These are phyloP conservation scores for Conus canariensis DNA, from an alignment of 2,888 invertebrate species.

Conservation along the genomic window DNA sequence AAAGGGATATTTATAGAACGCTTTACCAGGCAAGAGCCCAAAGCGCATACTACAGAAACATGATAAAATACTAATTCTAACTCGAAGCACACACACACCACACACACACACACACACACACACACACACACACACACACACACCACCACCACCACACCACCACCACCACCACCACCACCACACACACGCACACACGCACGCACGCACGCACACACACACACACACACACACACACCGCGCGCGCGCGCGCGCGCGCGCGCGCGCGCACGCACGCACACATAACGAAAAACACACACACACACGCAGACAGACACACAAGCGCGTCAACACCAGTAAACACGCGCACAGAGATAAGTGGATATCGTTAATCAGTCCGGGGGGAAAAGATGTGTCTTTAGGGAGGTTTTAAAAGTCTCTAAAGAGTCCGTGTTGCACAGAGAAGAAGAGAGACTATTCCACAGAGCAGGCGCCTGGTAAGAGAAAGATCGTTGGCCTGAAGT, in stretches of 20 bases:
- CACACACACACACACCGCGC: neutral
- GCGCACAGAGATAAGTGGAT: neutral
- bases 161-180: too few relatives aligned
- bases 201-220: neutral
- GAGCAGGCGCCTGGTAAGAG: too few relatives aligned
- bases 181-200: neutral
- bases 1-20: too few relatives aligned
- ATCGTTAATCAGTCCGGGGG: too few relatives aligned
- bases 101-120: conserved; percentile 1
- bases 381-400: too few relatives aligned
- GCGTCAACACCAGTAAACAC: neutral
- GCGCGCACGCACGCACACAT: neutral
- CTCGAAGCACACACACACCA: neutral
- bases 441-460: too few relatives aligned
- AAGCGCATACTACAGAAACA: neutral
- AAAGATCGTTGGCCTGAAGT: too few relatives aligned
- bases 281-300: neutral
- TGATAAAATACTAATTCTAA: neutral
- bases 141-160: too few relatives aligned
- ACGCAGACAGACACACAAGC: neutral
- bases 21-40: too few relatives aligned
- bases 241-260: neutral
- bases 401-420: too few relatives aligned
- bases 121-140: neutral
- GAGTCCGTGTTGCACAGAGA: too few relatives aligned